Percentiles rank a stretch among this genome's conserved stretches.
phyloP scores from a whole-genome alignment of 2,113 vertebrate genomes.

The Collichthys lucidus region DNA sequence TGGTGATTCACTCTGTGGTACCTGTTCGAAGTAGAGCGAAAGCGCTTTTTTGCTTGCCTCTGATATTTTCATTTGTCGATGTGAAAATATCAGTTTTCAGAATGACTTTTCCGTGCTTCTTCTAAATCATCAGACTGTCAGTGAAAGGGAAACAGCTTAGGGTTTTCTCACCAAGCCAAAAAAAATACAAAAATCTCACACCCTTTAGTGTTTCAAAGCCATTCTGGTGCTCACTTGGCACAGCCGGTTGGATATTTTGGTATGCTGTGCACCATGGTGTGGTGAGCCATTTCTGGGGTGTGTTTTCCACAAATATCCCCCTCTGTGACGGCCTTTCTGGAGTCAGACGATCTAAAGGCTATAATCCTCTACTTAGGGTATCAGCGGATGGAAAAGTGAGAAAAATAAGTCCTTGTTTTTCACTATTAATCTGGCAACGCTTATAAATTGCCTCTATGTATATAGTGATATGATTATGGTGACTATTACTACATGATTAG shows the following conservation, averaged over 20 bases:
- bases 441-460: slow-evolving; percentile 50
- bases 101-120: slow-evolving; percentile 27
- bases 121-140: neutral
- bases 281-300: slow-evolving; percentile 50
- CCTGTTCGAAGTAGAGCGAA: slow-evolving; percentile 23
- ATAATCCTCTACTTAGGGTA: slow-evolving; percentile 75
- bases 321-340: slow-evolving; percentile 60
- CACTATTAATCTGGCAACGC: slow-evolving; percentile 75
- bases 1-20: slow-evolving; percentile 23
- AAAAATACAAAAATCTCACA: neutral
- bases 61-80: slow-evolving; percentile 2
- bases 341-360: slow-evolving; percentile 64
- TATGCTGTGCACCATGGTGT: slow-evolving; percentile 34
- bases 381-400: slow-evolving; percentile 65
- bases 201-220: slow-evolving; percentile 33
- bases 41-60: neutral
- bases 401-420: slow-evolving; percentile 78
- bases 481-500: slow-evolving; percentile 59
- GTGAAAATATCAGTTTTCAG: neutral
- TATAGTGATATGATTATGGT: slow-evolving; percentile 57
- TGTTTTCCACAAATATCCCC: slow-evolving; percentile 69
- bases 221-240: slow-evolving; percentile 47
- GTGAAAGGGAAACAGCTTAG: slow-evolving; percentile 7
- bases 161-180: slow-evolving; percentile 6
- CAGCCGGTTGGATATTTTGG: slow-evolving; percentile 48